Base-by-base conservation (phyloP, 2,797 vertebrate genomes). In the Lagorchestes hirsutus region DNA sequence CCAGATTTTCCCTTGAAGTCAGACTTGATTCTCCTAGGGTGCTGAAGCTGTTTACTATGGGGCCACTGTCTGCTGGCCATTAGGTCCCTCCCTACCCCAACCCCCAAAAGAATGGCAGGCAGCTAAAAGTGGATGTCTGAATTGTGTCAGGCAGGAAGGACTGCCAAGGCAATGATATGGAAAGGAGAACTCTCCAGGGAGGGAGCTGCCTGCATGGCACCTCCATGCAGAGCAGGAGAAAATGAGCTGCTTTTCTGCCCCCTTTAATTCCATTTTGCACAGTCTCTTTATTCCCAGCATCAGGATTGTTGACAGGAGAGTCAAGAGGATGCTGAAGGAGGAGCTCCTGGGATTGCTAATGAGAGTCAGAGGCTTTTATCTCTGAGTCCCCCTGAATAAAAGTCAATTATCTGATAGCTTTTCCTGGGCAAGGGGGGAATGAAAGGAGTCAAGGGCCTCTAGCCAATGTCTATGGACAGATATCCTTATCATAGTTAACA, bases 201-300 rank as follows among this genome's bases (percentile, higher is more conserved):
- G 4, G 11, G 24, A 95, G 62, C 87, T 46, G 8, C 28, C 59
- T 93, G 57, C 82, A 95, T 67, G 93, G 55, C 24, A 92, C 52
- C 54, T 97, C 90, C 58, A 94, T 59, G 27, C 57, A 59, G 92
- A 96, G 31, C 95, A 91, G 67, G 93, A 96, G 91, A 95, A 97
- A 92, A 57, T n/a, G 55, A 95, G 55, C 34, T 91, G 94, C 93
- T 50, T 57, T 24, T 28, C 40, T 13, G 0, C 0, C 0, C 3
- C 74, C 92, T 97, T 93, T 93, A 97, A 94, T 96, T 52, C 55
- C 54, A 54, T 91, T 96, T 96, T 94, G 91, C 55, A 94, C 87
- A 95, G 93, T n/a, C 93, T 96, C 82, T 97, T 96, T 97, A 96
- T 97, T 97, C 67, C 94, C 22, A 97, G 94, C 58, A 92, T 94